Percentiles rank a stretch among this genome's conserved stretches.
phyloP scores from a whole-genome alignment of 2,113 vertebrate species.

The Sphyrna mokarran region DNA sequence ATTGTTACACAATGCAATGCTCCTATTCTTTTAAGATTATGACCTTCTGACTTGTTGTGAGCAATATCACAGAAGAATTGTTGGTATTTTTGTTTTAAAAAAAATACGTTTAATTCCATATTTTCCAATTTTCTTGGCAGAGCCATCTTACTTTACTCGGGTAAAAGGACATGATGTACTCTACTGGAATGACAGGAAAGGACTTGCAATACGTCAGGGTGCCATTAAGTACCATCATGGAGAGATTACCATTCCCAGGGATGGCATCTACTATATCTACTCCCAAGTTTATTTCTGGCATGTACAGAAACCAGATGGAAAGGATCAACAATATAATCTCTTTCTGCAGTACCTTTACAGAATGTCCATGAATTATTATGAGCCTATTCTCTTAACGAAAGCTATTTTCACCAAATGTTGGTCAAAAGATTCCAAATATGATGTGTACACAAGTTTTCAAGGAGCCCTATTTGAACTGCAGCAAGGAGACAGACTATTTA shows the following conservation, averaged over 20 bases:
- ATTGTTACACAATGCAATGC: background rate
- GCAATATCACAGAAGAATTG: background rate
- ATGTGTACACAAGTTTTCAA: constrained; percentile 44
- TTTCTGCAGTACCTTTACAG: constrained; percentile 44
- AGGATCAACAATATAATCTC: background rate
- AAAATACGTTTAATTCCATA: background rate
- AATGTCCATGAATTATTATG: constrained; percentile 37
- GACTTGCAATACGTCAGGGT: constrained; percentile 41
- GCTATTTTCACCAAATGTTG: constrained; percentile 37
- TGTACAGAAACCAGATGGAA: background rate
- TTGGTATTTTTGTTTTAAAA: background rate
- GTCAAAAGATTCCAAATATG: background rate
- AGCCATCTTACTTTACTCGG: constrained; percentile 19
- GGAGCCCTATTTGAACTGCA: constrained; percentile 46
- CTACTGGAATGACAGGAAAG: constrained; percentile 43
- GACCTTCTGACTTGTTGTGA: background rate
- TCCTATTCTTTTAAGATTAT: background rate
- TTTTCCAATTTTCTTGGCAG: background rate
- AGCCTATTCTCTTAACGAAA: constrained; percentile 40
- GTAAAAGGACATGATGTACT: constrained; percentile 24
- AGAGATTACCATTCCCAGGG: constrained; percentile 42
- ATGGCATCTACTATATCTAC: constrained; percentile 47
- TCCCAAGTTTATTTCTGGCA: constrained; percentile 45
- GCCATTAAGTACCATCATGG: constrained; percentile 43
- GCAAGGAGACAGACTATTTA: constrained; percentile 42